Evolutionary conservation across 2,888 invertebrate species (phyloP).

Genomic region (Chrysotoxum bicinctum): DNA sequence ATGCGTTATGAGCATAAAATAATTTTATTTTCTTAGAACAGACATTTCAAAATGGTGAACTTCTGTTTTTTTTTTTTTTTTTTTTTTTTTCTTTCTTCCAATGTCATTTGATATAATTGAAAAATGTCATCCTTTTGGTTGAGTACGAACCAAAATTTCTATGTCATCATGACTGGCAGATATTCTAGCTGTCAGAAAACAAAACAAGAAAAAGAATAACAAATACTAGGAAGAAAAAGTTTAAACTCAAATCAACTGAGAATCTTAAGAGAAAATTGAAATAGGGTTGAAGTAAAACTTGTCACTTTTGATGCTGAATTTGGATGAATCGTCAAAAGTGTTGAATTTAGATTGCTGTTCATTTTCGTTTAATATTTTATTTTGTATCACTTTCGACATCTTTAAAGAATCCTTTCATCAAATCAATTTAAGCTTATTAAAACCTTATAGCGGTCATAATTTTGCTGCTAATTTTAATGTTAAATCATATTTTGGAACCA

Average conservation of each 20-base stretch:
- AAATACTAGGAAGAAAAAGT: neutral
- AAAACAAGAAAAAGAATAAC: neutral
- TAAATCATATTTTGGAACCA: too few species aligned
- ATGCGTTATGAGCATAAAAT: slow-evolving; percentile 24
- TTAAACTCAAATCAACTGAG: neutral
- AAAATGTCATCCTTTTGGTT: slow-evolving; percentile 64
- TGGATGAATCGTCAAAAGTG: too few species aligned
- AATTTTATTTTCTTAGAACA: neutral
- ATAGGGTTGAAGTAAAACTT: too few species aligned
- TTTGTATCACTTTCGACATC: too few species aligned
- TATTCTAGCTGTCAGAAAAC: slow-evolving; percentile 21
- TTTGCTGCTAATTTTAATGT: too few species aligned
- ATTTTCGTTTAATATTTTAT: too few species aligned
- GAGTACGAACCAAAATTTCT: slow-evolving; percentile 38
- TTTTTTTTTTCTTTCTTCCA: slow-evolving; percentile 28
- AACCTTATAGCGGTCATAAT: too few species aligned
- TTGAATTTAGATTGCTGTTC: too few species aligned
- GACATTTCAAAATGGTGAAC: slow-evolving; percentile 51
- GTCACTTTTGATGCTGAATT: too few species aligned
- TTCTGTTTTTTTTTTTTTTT: neutral
- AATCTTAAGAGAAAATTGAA: neutral
- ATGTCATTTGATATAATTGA: slow-evolving; percentile 70
- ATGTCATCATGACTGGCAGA: slow-evolving; percentile 66
- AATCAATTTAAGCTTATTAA: too few species aligned
- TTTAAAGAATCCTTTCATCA: too few species aligned